Percentiles rank a stretch among this genome's conserved stretches.
These are phyloP conservation scores for Drosophila guanche DNA, from an alignment of 1,140 invertebrate genomes.

Conservation along the genomic window DNA sequence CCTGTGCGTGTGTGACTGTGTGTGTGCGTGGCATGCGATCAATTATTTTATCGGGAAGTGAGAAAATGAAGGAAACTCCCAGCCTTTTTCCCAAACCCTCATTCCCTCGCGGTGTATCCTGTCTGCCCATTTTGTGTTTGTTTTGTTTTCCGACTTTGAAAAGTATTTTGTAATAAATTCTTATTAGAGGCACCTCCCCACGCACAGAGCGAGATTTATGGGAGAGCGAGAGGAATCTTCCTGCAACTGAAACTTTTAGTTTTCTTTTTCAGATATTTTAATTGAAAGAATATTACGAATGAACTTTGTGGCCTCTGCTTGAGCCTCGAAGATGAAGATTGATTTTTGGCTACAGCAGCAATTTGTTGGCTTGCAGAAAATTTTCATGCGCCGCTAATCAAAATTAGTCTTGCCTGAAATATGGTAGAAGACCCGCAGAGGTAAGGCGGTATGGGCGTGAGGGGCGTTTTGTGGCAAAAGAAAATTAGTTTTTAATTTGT, in stretches of 20 bases:
- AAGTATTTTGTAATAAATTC: constrained; percentile 61
- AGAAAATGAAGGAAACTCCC: constrained; percentile 26
- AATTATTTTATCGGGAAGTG: constrained; percentile 55
- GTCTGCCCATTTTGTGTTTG: constrained; percentile 5
- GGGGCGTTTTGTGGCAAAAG: constrained; percentile 4
- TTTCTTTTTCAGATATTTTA: constrained; percentile 33
- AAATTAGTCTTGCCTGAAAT: constrained; percentile 58
- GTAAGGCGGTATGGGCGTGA: too few relatives aligned
- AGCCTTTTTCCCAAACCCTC: constrained; percentile 1
- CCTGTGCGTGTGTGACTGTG: constrained; percentile 19
- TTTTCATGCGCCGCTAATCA: constrained; percentile 58
- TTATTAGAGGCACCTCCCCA: constrained; percentile 54
- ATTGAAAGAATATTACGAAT: constrained; percentile 58
- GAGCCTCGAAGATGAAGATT: constrained; percentile 63
- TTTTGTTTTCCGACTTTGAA: constrained; percentile 22
- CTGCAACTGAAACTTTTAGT: not conserved
- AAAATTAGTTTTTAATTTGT: constrained; percentile 68
- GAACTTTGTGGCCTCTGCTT: constrained; percentile 9
- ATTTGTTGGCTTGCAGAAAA: constrained; percentile 17
- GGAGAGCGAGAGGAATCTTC: not conserved
- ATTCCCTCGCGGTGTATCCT: constrained; percentile 27
- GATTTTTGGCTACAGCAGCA: constrained; percentile 46
- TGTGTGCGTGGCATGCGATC: constrained; percentile 60
- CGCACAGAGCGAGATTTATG: constrained; percentile 1
- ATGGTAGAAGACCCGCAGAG: not conserved